Conservation (phyloP, 2,797 vertebrate genomes). For the Simalia tracyae region DNA sequence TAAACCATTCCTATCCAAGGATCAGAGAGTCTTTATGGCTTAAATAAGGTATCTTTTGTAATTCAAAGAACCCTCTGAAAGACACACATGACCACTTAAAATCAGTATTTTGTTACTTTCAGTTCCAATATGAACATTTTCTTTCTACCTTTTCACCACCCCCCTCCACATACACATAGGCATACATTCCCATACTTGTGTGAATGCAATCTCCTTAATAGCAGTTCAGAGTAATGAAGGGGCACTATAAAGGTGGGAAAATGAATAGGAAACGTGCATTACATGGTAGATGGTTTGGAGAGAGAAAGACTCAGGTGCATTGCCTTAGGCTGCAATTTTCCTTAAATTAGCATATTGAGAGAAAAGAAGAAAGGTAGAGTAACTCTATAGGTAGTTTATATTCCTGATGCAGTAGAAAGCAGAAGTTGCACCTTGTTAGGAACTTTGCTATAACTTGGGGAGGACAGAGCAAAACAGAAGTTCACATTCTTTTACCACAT, state of each 20-base stretch:
- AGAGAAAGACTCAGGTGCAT: slow-evolving; percentile 66
- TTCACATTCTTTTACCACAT: neutral
- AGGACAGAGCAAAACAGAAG: neutral
- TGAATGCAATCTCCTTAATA: slow-evolving; percentile 70
- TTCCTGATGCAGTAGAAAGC: slow-evolving; percentile 7
- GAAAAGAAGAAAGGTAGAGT: slow-evolving; percentile 65
- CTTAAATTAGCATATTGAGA: slow-evolving; percentile 67
- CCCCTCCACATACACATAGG: slow-evolving; percentile 49
- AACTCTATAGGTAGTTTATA: slow-evolving; percentile 63
- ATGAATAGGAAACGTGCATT: slow-evolving; percentile 68
- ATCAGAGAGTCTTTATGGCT: neutral
- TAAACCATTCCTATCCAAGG: neutral
- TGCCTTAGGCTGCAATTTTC: slow-evolving; percentile 66
- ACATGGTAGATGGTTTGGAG: slow-evolving; percentile 70
- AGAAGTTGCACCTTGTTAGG: slow-evolving; percentile 18
- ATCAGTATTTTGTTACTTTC: slow-evolving; percentile 16
- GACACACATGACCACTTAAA: slow-evolving; percentile 40
- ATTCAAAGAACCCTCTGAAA: neutral
- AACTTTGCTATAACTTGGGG: slow-evolving; percentile 33
- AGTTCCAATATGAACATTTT: neutral
- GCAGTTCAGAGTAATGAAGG: slow-evolving; percentile 71
- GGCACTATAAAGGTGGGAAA: slow-evolving; percentile 68
- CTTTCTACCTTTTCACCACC: neutral
- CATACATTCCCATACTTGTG: slow-evolving; percentile 61
- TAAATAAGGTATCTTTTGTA: neutral